Evolutionary conservation across 2,113 vertebrate genomes (phyloP), one percentile per base, ranked within the genome.

Genomic region (Struthio camelus): DNA sequence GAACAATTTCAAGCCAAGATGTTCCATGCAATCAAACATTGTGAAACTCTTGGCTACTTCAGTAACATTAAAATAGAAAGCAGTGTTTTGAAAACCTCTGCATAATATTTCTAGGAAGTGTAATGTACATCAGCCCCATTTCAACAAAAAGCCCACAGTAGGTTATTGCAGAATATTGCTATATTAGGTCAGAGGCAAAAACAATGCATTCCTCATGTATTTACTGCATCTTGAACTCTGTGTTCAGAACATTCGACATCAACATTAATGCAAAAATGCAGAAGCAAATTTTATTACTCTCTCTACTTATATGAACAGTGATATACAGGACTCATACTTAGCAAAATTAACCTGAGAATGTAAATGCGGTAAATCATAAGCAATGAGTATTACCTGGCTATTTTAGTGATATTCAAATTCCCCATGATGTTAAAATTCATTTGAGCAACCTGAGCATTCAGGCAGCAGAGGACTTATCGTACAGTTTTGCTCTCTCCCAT

Each of bases 41-140:
- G 81, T 80, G 87, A 96, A 97, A 97, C 65, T 79, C 79, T 72
- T 89, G 69, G 79, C 87, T 88, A n/a, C 51, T 88, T 91, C 71
- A 90, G 25, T 51, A 94, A 66, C 23, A 80, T 80, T 61, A 93
- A 93, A 95, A 54, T 18, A 78, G 62, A 95, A 27, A 36, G 13
- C 22, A 54, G 88, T 88, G 93, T 96, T 96, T 95, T 93, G 66
- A 92, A 92, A 97, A 92, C 48, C 58, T 78, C 93, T 93, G 67
- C 85, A 92, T 40, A 91, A 61, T 94, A 96, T 93, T 97, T 97
- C 96, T 95, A 97, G 95, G 96, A 97, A 97, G n/a, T 18, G 61
- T 70, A 85, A 82, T 34, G 75, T 62, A 88, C 72, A 91, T 51
- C 61, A 95, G 72, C 7, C 53, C 38, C 66, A 89, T 81, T 95